Evolutionary conservation across 2,797 vertebrate genomes (phyloP).

Genomic region (Pyrocephalus nanus): DNA sequence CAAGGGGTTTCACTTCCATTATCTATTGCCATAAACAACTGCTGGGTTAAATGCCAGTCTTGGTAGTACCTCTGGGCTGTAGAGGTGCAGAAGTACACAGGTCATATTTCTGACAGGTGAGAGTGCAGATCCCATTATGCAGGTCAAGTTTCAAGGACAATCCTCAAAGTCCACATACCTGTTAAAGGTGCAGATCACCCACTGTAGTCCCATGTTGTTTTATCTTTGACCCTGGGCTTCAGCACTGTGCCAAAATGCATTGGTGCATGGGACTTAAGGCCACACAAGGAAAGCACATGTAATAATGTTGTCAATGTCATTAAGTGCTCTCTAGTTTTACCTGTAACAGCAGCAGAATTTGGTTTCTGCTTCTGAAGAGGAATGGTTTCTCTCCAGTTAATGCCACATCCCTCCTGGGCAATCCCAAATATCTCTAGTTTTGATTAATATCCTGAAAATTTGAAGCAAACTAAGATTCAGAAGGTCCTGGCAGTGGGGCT

Average conservation of each 20-base stretch:
- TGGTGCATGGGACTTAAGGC: background rate
- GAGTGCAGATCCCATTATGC: background rate
- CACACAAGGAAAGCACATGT: background rate
- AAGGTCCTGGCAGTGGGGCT: background rate
- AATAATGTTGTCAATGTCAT: background rate
- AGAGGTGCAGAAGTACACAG: background rate
- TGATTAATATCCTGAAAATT: background rate
- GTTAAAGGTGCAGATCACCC: background rate
- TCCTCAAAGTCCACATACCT: background rate
- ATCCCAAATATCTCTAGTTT: background rate
- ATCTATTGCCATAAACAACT: background rate
- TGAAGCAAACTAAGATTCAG: background rate
- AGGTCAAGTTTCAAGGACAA: background rate
- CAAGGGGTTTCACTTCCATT: background rate
- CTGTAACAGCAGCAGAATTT: background rate
- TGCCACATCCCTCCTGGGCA: background rate
- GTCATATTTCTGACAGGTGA: background rate
- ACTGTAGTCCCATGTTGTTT: background rate
- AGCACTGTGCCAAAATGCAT: background rate
- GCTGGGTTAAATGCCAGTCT: background rate
- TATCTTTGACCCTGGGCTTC: background rate
- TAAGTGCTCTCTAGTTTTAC: background rate
- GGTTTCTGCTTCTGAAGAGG: background rate
- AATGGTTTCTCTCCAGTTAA: background rate
- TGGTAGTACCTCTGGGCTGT: background rate